Conservation (phyloP, 2,888 invertebrate genomes). For the Aelia acuminata region DNA sequence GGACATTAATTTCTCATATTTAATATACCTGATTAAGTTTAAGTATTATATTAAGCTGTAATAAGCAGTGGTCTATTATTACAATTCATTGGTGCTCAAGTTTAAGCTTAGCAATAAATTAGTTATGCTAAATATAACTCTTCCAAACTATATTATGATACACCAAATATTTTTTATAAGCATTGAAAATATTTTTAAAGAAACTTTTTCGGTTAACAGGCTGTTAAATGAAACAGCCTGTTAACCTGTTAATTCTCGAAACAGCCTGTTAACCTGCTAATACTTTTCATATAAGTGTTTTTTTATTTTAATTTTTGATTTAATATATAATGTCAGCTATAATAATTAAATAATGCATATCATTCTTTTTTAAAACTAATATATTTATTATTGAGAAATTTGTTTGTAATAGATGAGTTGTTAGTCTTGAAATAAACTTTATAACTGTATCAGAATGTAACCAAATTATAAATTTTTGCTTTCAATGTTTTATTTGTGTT, state of each 20-base stretch:
- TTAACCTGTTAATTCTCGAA: no score
- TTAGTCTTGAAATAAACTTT: neutral
- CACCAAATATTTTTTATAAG: no score
- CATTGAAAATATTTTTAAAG: no score
- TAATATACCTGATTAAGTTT: slow-evolving; percentile 2
- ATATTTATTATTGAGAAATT: neutral
- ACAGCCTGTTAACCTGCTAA: no score
- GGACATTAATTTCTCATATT: neutral
- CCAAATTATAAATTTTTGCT: neutral
- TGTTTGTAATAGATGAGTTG: neutral
- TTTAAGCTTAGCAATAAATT: neutral
- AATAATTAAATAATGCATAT: neutral
- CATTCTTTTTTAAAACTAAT: neutral
- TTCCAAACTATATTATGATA: no score
- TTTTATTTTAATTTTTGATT: neutral
- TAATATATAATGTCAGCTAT: neutral
- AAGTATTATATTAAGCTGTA: neutral
- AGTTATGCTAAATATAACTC: no score
- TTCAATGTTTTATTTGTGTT: neutral
- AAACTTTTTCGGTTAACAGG: no score
- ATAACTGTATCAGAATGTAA: neutral
- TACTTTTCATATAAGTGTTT: neutral
- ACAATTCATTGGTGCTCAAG: neutral
- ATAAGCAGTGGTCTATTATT: neutral
- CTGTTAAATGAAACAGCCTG: no score